Conservation (phyloP, 2,113 vertebrate species). For the Suricata suricatta region DNA sequence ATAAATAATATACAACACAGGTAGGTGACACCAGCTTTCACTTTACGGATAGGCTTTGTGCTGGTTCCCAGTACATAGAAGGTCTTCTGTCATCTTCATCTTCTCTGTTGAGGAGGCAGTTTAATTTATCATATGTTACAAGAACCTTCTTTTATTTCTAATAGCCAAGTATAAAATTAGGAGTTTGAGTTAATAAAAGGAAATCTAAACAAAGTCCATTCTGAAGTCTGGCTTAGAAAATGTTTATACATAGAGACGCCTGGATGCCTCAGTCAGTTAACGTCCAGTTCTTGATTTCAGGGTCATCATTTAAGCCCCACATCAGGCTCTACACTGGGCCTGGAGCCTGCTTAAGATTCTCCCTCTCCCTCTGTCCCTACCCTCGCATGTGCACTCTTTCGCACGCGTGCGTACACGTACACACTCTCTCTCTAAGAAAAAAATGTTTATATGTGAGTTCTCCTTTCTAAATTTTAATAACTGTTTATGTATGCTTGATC, state of each 20-base stretch:
- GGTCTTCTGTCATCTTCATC: neutral
- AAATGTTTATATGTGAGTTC: neutral
- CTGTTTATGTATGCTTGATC: neutral
- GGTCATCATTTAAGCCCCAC: too few species aligned
- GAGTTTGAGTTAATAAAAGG: neutral
- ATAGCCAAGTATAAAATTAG: neutral
- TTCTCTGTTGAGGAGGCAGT: neutral
- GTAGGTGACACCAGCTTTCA: neutral
- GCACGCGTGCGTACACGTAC: too few species aligned
- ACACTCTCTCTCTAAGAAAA: neutral
- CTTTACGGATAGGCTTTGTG: neutral
- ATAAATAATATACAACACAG: neutral
- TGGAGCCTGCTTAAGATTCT: too few species aligned
- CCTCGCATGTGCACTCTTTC: too few species aligned
- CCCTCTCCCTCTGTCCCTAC: too few species aligned
- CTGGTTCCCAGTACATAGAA: neutral
- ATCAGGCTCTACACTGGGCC: too few species aligned
- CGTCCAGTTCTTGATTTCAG: too few species aligned
- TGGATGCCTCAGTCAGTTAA: too few species aligned
- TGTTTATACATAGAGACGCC: neutral
- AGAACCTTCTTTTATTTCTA: slow-evolving; percentile 8
- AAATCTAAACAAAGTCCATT: slow-evolving; percentile 36
- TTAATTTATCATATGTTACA: neutral
- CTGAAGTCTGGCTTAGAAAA: neutral
- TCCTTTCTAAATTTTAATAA: neutral